Evolutionary conservation across 1,140 invertebrate species (phyloP), one percentile per base, ranked within the genome.

Genomic region (Ephestia elutella): DNA sequence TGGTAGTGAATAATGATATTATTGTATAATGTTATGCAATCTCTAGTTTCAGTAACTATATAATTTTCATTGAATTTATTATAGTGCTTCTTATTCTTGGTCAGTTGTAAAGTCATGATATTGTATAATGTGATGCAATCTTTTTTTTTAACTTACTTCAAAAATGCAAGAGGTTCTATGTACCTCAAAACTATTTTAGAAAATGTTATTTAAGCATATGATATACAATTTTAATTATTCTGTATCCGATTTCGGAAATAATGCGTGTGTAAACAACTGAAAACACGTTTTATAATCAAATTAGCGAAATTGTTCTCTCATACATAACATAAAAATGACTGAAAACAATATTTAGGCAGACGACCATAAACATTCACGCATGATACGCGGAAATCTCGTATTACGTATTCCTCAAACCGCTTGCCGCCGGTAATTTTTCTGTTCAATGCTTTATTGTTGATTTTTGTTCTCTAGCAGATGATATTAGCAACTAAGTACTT

Each of bases 351-450:
- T 44, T 44, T 44, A 44, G 38, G 38, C 15, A 44, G 38, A 15
- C 38, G 4, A 44, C 38, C 15, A 15, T 44, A 44, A 44, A 50
- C 18, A 21, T 50, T 50, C 18, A 25, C 18, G 15, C 19, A 50
- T 20, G 49, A 20, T 25, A 18, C 13, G n/a, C 50, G 71, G 70
- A 74, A 70, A 70, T 71, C 70, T 71, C 68, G 60, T 54, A 48
- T 75, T 69, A 54, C 72, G 50, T 79, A 66, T 74, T 71, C 67
- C 49, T 54, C 25, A 30, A 32, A 60, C 57, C 51, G 48, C 38
- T 17, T 44, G 13, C 38, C 38, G 38, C 38, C 13, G 5, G 38
- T 15, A 44, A 44, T 44, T 44, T 15, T 15, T 11, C 32, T 44
- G n/a, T 44, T n/a, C 38, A 15, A 44, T 44, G 38, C 38, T 44